phyloP scores from a whole-genome alignment of 2,888 invertebrate species.

The Agrochola circellaris region DNA sequence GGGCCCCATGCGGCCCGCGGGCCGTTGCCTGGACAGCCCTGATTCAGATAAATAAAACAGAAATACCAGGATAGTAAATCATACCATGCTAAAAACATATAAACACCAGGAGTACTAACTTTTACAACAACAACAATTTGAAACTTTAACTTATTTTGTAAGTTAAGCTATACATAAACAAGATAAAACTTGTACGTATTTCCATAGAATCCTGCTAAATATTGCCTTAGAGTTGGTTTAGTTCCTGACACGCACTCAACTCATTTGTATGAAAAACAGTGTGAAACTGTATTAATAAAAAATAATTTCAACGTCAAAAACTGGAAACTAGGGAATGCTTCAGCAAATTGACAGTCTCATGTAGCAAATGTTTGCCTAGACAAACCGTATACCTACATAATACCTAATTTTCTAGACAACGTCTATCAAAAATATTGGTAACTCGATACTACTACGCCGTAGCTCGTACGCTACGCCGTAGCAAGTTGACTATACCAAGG shows the following conservation, averaged over 20 bases:
- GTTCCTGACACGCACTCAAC: not conserved
- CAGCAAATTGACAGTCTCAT: not conserved
- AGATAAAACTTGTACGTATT: no score
- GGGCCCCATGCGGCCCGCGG: no score
- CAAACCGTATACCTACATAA: not conserved
- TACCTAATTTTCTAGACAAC: not conserved
- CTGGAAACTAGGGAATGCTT: not conserved
- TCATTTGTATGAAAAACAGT: not conserved
- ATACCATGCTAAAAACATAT: not conserved
- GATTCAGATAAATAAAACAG: no score
- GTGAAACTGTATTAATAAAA: not conserved
- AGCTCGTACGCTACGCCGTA: slow-evolving; percentile 49
- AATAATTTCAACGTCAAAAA: not conserved
- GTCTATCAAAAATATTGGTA: slow-evolving; percentile 28
- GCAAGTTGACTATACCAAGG: slow-evolving; percentile 27
- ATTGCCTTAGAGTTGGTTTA: no score
- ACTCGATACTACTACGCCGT: slow-evolving; percentile 40
- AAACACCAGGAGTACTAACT: no score
- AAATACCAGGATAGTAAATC: not conserved
- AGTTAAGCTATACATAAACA: no score
- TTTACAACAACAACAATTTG: no score
- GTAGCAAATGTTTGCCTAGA: not conserved
- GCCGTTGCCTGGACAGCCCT: no score
- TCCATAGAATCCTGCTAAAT: no score
- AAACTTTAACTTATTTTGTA: no score